Evolutionary conservation across 2,113 vertebrate genomes (phyloP).

Genomic region (Pituophis catenifer): DNA sequence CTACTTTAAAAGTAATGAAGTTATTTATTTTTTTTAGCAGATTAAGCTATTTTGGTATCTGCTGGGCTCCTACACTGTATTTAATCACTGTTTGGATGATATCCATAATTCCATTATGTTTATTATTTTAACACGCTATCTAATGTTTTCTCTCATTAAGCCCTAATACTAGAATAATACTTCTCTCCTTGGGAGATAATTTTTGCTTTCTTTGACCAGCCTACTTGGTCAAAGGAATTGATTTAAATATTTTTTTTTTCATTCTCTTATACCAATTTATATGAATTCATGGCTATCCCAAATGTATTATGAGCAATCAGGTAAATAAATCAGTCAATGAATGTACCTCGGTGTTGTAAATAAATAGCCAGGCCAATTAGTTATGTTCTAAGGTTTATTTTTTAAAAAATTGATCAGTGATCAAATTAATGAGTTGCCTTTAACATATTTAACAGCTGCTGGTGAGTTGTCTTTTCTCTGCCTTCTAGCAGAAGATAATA

Average conservation of each 20-base stretch:
- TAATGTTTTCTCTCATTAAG: neutral
- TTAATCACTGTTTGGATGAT: slow-evolving; percentile 16
- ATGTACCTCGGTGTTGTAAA: neutral
- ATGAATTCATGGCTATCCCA: neutral
- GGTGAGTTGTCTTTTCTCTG: neutral
- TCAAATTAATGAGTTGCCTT: neutral
- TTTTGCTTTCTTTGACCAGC: neutral
- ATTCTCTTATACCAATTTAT: neutral
- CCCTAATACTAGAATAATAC: neutral
- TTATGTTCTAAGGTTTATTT: neutral
- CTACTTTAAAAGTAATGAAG: neutral
- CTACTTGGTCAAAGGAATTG: neutral
- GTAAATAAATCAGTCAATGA: neutral
- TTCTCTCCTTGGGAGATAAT: slow-evolving; percentile 5
- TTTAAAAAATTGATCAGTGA: neutral
- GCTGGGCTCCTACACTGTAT: neutral
- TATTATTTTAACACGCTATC: slow-evolving; percentile 13
- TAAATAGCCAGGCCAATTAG: neutral
- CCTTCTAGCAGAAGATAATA: neutral
- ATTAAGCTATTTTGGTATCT: neutral
- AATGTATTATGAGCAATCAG: neutral
- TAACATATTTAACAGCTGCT: neutral
- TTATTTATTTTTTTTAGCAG: slow-evolving; percentile 22
- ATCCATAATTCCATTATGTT: fast-evolving
- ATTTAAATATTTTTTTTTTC: neutral